Base-by-base conservation (phyloP, 1,140 invertebrate genomes). In the Orchesella cincta region DNA sequence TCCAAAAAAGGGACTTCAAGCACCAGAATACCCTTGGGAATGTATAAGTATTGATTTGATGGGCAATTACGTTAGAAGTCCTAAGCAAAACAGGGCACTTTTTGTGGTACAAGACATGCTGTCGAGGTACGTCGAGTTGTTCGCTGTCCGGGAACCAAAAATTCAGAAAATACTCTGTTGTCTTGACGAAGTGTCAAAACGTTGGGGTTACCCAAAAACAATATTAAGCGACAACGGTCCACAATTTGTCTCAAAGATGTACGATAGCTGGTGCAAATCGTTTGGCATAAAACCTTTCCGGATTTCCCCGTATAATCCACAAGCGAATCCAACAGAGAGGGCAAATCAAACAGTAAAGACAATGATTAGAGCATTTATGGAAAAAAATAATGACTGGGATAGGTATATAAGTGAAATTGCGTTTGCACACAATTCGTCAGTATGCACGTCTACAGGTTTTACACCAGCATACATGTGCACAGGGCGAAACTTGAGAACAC, bases 11-110 rank as follows among this genome's bases (percentile, higher is more conserved):
- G 20, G 8, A 12, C 20, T 20, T 46, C 20, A 46, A 8, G 39
- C 20, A 46, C 8, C 39, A 46, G 39, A 36, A 5, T 62, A 67
- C 1, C 81, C 76, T 29, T 83, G 82, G 82, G 78, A 83, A 51
- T 51, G 31, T 5, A 29, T 82, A 2, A 36, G 77, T 5, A 33
- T 77, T 23, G 81, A 83, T 52, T 34, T 82, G 3, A 79, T 82
- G 72, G 82, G 81, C 2, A 78, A 78, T 31, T 83, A 82, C 54
- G 75, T 78, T 28, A 23, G 51, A 35, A 78, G 39, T 20, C 8
- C 20, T 46, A 46, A 46, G 20, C 39, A 46, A 20, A 12, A 8
- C 39, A 46, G 8, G 8, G 39, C 20, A 8, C 20, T 46, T 12
- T 20, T 46, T 46, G 20, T 46, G 20, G 8, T 46, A 20, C 8